Base-by-base conservation (phyloP, 2,797 vertebrate genomes). In the Ceyx erithaca region DNA sequence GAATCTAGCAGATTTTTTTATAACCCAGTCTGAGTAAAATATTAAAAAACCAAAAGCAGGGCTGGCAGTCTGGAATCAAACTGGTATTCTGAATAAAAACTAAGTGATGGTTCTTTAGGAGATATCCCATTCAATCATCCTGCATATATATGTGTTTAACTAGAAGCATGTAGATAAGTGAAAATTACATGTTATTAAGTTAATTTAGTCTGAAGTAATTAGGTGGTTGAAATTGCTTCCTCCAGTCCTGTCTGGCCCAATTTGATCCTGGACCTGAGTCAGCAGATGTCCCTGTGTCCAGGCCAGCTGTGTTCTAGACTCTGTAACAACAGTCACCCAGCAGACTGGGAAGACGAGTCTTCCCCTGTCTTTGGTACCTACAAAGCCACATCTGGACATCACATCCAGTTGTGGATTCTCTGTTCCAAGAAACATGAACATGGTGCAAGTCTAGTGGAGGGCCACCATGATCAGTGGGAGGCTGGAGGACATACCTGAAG, bases 71-170 rank as follows among this genome's bases (percentile, higher is more conserved):
- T 12, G 17, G 25, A 79, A 12, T 80, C 23, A 68, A 43, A 64
- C 22, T 26, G 28, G 11, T 37, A 21, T 72, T 72, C 11, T 2
- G 22, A 15, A 46, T n/a, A 19, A 81, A 57, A 82, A 10, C 8
- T 5, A 23, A 72, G 21, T 13, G 21, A 17, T 72, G 28, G 6
- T 48, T 61, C 8, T 79, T 69, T 14, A 40, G 59, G 51, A 71
- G 7, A 6, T 13, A 4, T 52, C 30, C 7, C 10, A 1, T 61
- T 33, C 49, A n/a, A 0, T 41, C 0, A 0, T 43, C 25, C 19
- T 3, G 9, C n/a, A 46, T 43, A 2, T n/a, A 6, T 15, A 10
- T 41, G 9, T 11, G 8, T 68, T 91, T 81, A 67, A 73, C 8
- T 26, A 45, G 19, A 46, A 71, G n/a, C 37, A 7, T 1, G 0